These are phyloP conservation scores for Apis mellifera DNA, from an alignment of 1,140 invertebrate species.

Conservation along the genomic window DNA sequence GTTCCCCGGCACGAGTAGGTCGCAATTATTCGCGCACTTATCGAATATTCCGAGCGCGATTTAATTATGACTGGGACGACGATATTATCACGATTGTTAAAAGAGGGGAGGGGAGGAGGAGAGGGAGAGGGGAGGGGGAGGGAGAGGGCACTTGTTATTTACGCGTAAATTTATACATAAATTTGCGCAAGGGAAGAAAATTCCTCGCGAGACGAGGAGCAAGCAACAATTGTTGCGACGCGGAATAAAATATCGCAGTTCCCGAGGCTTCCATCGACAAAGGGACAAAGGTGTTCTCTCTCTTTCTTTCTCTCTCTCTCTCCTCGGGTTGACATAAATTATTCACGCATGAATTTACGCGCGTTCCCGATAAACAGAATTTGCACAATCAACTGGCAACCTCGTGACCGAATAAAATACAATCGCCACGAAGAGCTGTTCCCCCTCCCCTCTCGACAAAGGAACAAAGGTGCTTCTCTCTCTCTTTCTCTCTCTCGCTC, in stretches of 20 bases:
- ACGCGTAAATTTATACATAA: slow-evolving; percentile 43
- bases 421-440: not conserved
- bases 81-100: slow-evolving; percentile 26
- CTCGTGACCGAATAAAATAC: slow-evolving; percentile 30
- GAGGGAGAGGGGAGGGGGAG: not conserved
- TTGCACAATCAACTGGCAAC: slow-evolving; percentile 24
- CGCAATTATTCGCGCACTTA: slow-evolving; percentile 28
- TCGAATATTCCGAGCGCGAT: slow-evolving; percentile 16
- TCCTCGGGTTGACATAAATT: slow-evolving; percentile 7
- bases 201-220: not conserved
- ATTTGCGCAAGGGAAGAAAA: slow-evolving; percentile 21
- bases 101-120: not conserved
- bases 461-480: not conserved
- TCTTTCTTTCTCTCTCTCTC: no score
- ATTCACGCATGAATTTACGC: slow-evolving; percentile 44
- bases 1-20: not conserved
- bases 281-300: slow-evolving; percentile 30
- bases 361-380: slow-evolving; percentile 40
- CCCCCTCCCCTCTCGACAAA: not conserved
- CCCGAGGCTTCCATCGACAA: slow-evolving; percentile 26
- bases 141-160: slow-evolving; percentile 7
- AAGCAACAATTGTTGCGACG: slow-evolving; percentile 30
- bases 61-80: slow-evolving; percentile 17
- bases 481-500: no score
- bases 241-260: slow-evolving; percentile 20